Evolutionary conservation across 2,797 vertebrate species (phyloP).

Genomic region (Crossoptilon crossoptilon): DNA sequence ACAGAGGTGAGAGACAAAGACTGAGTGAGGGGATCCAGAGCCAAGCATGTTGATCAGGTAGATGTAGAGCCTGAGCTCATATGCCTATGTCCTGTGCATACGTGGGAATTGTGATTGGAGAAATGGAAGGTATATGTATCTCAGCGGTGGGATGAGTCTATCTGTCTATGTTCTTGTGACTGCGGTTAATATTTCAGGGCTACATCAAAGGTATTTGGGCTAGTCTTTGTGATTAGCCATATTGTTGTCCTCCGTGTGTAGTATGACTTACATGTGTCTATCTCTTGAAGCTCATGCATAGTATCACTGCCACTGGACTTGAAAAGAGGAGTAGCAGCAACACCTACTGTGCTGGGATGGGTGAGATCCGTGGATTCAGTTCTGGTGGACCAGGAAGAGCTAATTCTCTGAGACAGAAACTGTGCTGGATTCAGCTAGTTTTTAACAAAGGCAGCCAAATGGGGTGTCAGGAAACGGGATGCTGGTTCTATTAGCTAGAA

Average conservation of each 20-base stretch:
- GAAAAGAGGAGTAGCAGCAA: neutral
- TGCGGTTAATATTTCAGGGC: rapidly evolving
- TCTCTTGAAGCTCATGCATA: neutral
- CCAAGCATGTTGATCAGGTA: no score
- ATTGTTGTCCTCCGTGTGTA: neutral
- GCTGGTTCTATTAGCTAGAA: neutral
- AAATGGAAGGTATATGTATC: no score
- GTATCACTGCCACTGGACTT: neutral
- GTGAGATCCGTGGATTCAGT: rapidly evolving
- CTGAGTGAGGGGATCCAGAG: neutral
- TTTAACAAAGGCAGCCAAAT: neutral
- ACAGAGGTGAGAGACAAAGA: neutral
- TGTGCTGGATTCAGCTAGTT: neutral
- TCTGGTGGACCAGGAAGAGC: neutral
- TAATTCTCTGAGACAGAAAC: rapidly evolving
- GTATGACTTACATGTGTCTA: neutral
- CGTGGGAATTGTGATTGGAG: neutral
- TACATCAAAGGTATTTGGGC: neutral
- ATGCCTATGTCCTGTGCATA: neutral
- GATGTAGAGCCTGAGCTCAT: neutral
- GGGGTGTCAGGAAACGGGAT: neutral
- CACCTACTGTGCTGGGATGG: neutral
- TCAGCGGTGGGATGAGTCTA: neutral
- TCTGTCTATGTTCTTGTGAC: neutral
- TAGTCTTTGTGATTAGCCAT: neutral